phyloP scores from a whole-genome alignment of 2,888 invertebrate species.

The Salpingus planirostris region DNA sequence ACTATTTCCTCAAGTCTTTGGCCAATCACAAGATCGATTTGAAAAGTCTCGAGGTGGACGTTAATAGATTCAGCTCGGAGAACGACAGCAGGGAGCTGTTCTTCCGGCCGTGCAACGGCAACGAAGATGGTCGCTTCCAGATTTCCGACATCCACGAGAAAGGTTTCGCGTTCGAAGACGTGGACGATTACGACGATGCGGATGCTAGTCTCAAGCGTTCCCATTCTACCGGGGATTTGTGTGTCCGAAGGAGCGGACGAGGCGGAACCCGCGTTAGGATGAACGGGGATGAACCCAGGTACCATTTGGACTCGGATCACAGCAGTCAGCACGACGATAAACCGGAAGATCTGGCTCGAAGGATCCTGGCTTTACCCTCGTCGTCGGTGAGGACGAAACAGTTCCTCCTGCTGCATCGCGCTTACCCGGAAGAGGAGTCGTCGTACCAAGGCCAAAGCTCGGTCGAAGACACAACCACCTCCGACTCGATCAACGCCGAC shows the following conservation, averaged over 20 bases:
- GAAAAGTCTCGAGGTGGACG: slow-evolving; percentile 34
- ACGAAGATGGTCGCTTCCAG: slow-evolving; percentile 46
- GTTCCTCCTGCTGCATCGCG: slow-evolving; percentile 33
- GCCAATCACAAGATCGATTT: slow-evolving; percentile 43
- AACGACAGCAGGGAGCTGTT: slow-evolving; percentile 35
- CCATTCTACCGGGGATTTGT: slow-evolving; percentile 46
- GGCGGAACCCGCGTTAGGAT: slow-evolving; percentile 32
- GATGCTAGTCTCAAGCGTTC: slow-evolving; percentile 40
- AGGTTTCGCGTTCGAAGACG: slow-evolving; percentile 34
- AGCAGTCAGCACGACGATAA: slow-evolving; percentile 46
- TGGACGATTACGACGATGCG: slow-evolving; percentile 38
- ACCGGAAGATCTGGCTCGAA: slow-evolving; percentile 42
- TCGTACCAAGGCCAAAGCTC: slow-evolving; percentile 42
- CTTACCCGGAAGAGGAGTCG: slow-evolving; percentile 36
- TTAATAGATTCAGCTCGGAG: slow-evolving; percentile 30
- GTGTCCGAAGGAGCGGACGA: slow-evolving; percentile 34
- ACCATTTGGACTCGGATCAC: slow-evolving; percentile 46
- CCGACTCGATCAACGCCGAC: slow-evolving; percentile 45
- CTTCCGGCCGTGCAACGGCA: slow-evolving; percentile 39
- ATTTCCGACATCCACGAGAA: slow-evolving; percentile 48
- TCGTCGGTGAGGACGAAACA: slow-evolving; percentile 34
- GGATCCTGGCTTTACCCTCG: slow-evolving; percentile 39
- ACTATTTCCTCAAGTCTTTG: slow-evolving; percentile 46
- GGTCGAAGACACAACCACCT: slow-evolving; percentile 43
- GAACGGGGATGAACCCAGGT: slow-evolving; percentile 40